These are phyloP conservation scores for Mantis religiosa DNA, from an alignment of 2,888 invertebrate genomes.

Conservation along the genomic window DNA sequence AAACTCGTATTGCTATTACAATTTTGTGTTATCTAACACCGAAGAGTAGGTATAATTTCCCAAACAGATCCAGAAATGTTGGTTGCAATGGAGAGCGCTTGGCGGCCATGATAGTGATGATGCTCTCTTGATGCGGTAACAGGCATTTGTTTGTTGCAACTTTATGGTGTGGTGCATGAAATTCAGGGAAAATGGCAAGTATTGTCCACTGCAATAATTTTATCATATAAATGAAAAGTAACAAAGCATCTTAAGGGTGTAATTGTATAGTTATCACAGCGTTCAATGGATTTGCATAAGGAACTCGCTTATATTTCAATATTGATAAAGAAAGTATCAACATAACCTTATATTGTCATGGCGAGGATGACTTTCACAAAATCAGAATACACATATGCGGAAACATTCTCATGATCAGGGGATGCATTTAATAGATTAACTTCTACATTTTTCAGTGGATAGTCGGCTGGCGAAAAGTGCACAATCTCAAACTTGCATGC, in stretches of 20 bases:
- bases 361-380: neutral
- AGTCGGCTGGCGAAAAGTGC: neutral
- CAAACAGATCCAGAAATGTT: neutral
- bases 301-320: neutral
- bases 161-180: neutral
- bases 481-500: neutral
- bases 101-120: neutral
- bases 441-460: neutral
- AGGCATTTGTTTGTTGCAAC: neutral
- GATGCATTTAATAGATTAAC: neutral
- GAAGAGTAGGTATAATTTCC: too few species aligned
- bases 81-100: neutral
- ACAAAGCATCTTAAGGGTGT: neutral
- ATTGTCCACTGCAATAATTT: neutral
- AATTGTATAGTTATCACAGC: too few species aligned
- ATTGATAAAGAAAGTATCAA: neutral
- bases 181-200: neutral
- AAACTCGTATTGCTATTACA: too few species aligned
- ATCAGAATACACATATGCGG: neutral
- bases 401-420: neutral
- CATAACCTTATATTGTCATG: neutral
- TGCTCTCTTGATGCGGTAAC: neutral
- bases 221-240: neutral
- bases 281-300: neutral
- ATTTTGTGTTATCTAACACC: too few species aligned